A percentile compares a stretch with the other conserved stretches of the same genome.
Conservation (phyloP, 2,113 vertebrate species). For the Prunella fulvescens region DNA sequence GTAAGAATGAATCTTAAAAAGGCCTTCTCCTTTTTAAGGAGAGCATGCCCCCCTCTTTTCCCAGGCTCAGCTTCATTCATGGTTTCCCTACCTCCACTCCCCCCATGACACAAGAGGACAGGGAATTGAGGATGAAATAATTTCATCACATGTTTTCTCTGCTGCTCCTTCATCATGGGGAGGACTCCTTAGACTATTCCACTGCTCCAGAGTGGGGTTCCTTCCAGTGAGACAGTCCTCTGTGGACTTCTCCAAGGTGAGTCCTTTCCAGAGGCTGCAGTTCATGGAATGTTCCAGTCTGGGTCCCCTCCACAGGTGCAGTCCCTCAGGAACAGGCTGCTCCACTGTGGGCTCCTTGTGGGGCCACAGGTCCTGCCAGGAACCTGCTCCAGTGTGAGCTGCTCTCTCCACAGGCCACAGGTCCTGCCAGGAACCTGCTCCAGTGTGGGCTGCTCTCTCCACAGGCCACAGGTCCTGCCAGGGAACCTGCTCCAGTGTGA, state of each 20-base stretch:
- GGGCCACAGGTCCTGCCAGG: background rate
- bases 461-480: background rate
- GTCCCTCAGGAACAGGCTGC: background rate
- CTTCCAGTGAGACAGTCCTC: background rate
- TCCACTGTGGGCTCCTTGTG: background rate
- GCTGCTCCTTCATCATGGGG: background rate
- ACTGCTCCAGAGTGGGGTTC: background rate
- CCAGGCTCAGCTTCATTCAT: background rate
- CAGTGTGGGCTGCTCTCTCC: background rate
- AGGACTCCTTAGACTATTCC: background rate
- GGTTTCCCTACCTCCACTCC: background rate
- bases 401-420: background rate
- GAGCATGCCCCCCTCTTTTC: background rate
- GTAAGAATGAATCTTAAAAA: background rate
- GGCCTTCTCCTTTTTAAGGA: background rate
- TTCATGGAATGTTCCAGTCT: fast-evolving
- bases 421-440: background rate
- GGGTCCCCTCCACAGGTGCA: background rate
- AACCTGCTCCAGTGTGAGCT: fast-evolving
- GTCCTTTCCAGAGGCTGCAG: background rate
- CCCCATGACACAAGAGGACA: fast-evolving
- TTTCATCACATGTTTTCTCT: background rate
- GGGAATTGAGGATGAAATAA: background rate
- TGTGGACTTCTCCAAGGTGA: background rate
- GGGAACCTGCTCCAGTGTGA: fast-evolving